Evolutionary conservation across 2,888 invertebrate genomes (phyloP), one percentile per base, ranked within the genome.

Genomic region (Spodoptera littoralis): DNA sequence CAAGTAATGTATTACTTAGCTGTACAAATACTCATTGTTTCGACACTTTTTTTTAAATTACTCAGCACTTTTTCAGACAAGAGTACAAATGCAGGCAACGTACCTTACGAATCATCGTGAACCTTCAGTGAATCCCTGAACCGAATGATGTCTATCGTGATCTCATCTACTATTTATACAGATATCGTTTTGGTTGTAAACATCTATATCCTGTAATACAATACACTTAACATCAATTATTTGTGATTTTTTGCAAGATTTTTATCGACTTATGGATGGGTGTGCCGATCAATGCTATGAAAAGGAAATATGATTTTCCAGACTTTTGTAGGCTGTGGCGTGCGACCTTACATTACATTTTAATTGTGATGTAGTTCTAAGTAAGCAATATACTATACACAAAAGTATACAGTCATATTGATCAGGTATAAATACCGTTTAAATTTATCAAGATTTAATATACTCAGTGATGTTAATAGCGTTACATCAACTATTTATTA

Each of bases 41-140:
- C 4, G 4, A 27, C 1, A 27, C 27, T 1, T 36, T 8, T 36
- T 36, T 36, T 6, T 36, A 9, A 36, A 36, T 36, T 8, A 36
- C 36, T 9, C 6, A 36, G 9, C 36, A 36, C 36, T 36, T 36
- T 36, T 36, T 36, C 9, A 36, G 36, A 36, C 36, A 8, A 36
- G 8, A 36, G 9, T 36, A 36, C 54, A 50, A 60, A 50, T 44
- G 12, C 36, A 57, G n/a, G 8, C 30, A 58, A 56, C 72, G 80
- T 88, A 92, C 92, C 92, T 92, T 91, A 82, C 84, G 84, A 88
- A 86, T 82, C 92, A 92, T 92, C 71, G 86, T 89, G 83, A 83
- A 77, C 76, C 77, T 83, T 83, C 81, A 73, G 75, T 84, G 82
- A 83, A 81, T 78, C 75, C 68, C 77, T 67, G 72, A 69, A 82